Percentiles rank a stretch among this genome's conserved stretches.
phyloP scores from a whole-genome alignment of 2,113 vertebrate genomes.

The Talpa occidentalis region DNA sequence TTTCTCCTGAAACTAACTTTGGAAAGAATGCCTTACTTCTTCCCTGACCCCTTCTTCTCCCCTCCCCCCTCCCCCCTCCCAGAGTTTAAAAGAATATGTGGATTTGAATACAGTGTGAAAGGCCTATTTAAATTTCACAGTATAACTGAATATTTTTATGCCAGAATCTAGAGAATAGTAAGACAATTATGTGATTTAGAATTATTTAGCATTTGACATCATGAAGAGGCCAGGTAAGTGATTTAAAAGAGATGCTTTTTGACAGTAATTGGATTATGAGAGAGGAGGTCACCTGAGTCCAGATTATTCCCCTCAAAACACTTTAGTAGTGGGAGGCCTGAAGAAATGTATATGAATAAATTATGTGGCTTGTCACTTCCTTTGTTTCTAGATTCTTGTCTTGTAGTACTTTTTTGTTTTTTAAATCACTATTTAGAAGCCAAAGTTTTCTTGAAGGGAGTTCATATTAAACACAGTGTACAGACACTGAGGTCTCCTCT shows the following conservation, averaged over 20 bases:
- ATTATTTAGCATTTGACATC: neutral
- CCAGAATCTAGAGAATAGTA: neutral
- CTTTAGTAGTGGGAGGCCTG: neutral
- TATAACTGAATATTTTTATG: neutral
- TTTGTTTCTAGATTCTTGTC: neutral
- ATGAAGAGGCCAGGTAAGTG: neutral
- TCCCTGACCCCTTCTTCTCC: too few relatives aligned
- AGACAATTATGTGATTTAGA: neutral
- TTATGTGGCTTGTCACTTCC: neutral
- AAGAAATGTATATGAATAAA: neutral
- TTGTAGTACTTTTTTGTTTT: neutral
- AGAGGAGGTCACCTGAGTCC: neutral
- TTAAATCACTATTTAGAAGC: neutral
- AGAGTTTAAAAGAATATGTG: neutral
- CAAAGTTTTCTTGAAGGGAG: slow-evolving; percentile 3
- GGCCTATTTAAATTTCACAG: neutral
- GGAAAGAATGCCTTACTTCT: neutral
- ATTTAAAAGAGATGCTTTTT: neutral
- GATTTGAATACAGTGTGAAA: neutral
- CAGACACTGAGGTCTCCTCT: neutral
- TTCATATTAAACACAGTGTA: neutral
- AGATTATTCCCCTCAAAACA: neutral
- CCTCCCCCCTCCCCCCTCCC: fast-evolving
- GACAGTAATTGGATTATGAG: neutral
- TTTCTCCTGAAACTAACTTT: slow-evolving; percentile 39